Conservation (phyloP, 2,797 vertebrate species). For the Sphaeramia orbicularis region DNA sequence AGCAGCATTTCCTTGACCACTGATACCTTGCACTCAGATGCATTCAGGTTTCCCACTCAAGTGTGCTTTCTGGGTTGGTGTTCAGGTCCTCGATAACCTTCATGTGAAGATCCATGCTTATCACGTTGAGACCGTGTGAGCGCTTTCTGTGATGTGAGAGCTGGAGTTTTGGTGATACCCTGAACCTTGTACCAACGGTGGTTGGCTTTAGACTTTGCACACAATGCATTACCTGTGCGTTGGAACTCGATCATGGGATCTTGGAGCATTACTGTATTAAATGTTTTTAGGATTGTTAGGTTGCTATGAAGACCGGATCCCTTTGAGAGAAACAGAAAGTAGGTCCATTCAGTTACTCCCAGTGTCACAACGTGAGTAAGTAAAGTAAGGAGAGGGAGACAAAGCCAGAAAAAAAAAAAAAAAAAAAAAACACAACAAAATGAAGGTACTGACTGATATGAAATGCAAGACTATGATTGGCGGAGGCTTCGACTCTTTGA, state of each 20-base stretch:
- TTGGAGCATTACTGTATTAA: constrained; percentile 28
- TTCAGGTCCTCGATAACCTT: not conserved
- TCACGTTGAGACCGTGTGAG: constrained; percentile 4
- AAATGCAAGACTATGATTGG: no score
- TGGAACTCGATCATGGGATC: not conserved
- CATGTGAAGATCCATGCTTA: constrained; percentile 19
- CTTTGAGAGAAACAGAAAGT: no score
- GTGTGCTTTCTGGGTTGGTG: not conserved
- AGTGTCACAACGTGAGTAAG: no score
- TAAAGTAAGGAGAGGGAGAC: no score
- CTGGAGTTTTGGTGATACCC: constrained; percentile 11
- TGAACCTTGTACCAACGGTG: constrained; percentile 33
- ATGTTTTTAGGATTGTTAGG: no score
- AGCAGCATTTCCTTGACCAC: no score
- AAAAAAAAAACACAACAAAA: no score
- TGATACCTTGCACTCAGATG: not conserved
- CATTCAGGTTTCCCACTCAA: constrained; percentile 11
- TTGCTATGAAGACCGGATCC: no score
- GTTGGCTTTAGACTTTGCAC: not conserved
- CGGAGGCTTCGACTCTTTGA: no score
- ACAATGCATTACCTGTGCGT: rapidly evolving
- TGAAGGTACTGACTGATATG: no score
- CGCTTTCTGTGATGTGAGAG: not conserved
- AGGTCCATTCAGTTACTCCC: no score
- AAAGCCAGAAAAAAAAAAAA: no score